phyloP scores from a whole-genome alignment of 2,888 invertebrate species.

The Synanthedon vespiformis region DNA sequence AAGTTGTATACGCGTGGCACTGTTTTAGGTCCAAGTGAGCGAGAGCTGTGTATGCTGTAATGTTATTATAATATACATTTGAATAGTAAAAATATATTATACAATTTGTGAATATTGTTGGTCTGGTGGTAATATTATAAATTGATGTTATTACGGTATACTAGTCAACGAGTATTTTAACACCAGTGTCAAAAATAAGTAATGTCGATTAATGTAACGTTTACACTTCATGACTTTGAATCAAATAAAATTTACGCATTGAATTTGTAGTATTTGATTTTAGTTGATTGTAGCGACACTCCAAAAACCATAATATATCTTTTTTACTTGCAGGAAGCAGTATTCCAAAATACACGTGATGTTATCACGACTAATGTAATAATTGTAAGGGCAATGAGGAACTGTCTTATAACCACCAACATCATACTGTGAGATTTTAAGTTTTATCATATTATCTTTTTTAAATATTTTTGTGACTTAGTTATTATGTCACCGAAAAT shows the following conservation, averaged over 20 bases:
- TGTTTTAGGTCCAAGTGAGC: no score
- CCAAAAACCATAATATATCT: constrained; percentile 6
- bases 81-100: not conserved
- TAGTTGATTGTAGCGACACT: no score
- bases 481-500: not conserved
- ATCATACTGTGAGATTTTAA: constrained; percentile 15
- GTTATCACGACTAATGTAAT: constrained; percentile 54
- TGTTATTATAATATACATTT: not conserved
- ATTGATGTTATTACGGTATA: constrained; percentile 16
- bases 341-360: constrained; percentile 70
- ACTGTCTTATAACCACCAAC: constrained; percentile 52
- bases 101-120: not conserved
- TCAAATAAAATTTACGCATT: constrained; percentile 64
- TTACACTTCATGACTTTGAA: constrained; percentile 50
- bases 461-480: not conserved
- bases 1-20: no score
- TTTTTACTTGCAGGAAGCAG: constrained; percentile 62
- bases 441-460: not conserved
- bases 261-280: constrained; percentile 3
- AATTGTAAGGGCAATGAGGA: constrained; percentile 60
- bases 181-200: constrained; percentile 42
- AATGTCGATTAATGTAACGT: constrained; percentile 49
- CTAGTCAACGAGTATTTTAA: constrained; percentile 64
- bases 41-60: not conserved
- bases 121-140: not conserved